Evolutionary conservation across 2,888 invertebrate genomes (phyloP), one percentile per base, ranked within the genome.

Genomic region (Trissolcus japonicus): DNA sequence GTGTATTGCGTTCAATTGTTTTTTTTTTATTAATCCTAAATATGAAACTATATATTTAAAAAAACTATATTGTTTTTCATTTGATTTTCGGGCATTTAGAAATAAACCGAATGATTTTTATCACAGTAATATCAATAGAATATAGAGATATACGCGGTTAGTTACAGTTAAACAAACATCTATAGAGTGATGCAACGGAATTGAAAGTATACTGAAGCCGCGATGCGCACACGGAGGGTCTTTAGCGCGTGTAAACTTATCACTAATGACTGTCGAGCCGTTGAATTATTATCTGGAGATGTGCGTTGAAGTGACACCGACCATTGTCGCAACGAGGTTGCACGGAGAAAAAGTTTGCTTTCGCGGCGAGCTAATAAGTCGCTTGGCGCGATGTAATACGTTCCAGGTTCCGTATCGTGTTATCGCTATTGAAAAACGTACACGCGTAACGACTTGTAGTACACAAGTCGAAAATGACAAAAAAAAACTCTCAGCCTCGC

Each of bases 231-330:
- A 57, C 13, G 48, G 61, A 50, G 60, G 71, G 78, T 73, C 80
- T 76, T 77, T 65, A 43, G 57, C 63, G 72, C 80, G 71, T 79
- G 80, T 80, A 79, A 82, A 82, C 73, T 80, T 79, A 80, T 80
- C 80, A 74, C 71, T 79, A 79, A 79, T 80, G 79, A 83, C 75
- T 76, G 68, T 77, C 56, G 68, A 74, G 69, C 56, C 54, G 62
- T 46, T 62, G 59, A 62, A 68, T 73, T 79, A 76, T 79, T 65
- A 66, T 14, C 50, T 17, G 67, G 71, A 35, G 35, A 35, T 35
- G 35, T 71, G 74, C 65, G 71, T 56, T 25, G 56, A 65, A 65
- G 59, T 48, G 65, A 54, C 65, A 74, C 65, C 35, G 35, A 56
- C 61, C 43, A 56, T 67, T 74, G 75, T 68, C 29, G 57, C 63